Conservation (phyloP, 2,797 vertebrate genomes). For the Hydrophis major region DNA sequence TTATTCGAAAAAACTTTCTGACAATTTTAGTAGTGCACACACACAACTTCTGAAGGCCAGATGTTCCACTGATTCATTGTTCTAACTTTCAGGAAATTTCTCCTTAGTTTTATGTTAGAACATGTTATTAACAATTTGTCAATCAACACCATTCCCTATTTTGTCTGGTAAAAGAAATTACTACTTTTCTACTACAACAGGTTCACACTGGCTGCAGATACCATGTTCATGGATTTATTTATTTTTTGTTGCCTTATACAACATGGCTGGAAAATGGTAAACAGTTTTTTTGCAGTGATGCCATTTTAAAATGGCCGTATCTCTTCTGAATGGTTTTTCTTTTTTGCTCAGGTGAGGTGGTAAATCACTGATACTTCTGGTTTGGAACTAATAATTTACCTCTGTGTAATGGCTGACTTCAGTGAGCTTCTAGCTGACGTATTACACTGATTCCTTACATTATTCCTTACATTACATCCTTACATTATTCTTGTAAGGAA, state of each 20-base stretch:
- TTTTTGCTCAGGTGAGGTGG: neutral
- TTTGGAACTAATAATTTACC: constrained; percentile 17
- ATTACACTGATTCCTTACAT: neutral
- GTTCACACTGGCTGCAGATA: neutral
- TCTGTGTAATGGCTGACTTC: neutral
- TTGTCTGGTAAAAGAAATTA: constrained; percentile 17
- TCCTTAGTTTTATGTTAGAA: neutral
- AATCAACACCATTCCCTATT: constrained; percentile 1
- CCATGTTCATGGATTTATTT: neutral
- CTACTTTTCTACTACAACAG: neutral
- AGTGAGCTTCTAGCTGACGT: neutral
- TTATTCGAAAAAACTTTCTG: neutral
- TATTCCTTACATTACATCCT: too few species aligned
- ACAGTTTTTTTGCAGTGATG: neutral
- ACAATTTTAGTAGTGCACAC: neutral
- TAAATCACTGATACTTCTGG: neutral
- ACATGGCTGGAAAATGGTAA: constrained; percentile 12
- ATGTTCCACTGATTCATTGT: too few species aligned
- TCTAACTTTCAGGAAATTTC: too few species aligned
- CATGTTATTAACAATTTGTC: constrained; percentile 13
- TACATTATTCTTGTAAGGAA: too few species aligned
- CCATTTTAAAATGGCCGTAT: neutral
- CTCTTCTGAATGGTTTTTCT: neutral
- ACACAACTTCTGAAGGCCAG: too few species aligned
- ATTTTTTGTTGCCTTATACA: neutral